Percentiles rank a stretch among this genome's conserved stretches.
phyloP scores from a whole-genome alignment of 92 coral and sea anemone species.

The Zoanthus sociatus region DNA sequence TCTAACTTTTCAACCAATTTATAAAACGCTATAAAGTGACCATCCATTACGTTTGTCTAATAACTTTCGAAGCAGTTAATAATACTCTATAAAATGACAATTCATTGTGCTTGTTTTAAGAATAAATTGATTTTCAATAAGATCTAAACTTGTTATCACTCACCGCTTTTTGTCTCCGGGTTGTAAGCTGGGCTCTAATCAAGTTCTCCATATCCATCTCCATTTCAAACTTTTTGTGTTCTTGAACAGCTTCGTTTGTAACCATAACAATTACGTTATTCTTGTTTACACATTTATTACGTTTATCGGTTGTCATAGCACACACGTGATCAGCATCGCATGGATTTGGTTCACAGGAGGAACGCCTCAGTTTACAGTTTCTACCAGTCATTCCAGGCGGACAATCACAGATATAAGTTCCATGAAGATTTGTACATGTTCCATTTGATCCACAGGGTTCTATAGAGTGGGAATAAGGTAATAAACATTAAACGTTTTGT shows the following conservation, averaged over 20 bases:
- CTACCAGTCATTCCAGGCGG: slow-evolving; percentile 1
- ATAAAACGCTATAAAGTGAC: too few species aligned
- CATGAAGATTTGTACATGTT: slow-evolving; percentile 9
- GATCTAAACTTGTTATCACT: neutral
- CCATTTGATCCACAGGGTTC: slow-evolving; percentile 28
- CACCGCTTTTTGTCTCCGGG: slow-evolving; percentile 2
- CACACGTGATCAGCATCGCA: neutral
- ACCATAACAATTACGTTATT: slow-evolving; percentile 15
- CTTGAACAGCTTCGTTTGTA: neutral
- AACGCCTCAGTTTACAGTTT: slow-evolving; percentile 23
- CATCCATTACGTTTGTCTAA: too few species aligned
- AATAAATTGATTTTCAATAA: neutral
- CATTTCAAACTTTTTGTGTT: slow-evolving; percentile 15
- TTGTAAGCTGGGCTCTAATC: slow-evolving; percentile 9
- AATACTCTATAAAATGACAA: neutral
- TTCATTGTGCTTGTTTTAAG: too few species aligned
- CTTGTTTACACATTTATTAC: neutral
- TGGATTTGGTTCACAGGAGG: slow-evolving; percentile 7
- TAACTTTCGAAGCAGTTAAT: too few species aligned
- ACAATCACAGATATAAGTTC: slow-evolving; percentile 3
- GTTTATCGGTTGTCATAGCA: slow-evolving; percentile 6
- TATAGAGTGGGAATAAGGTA: neutral
- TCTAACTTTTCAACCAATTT: too few species aligned
- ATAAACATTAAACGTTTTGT: neutral
- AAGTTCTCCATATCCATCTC: slow-evolving; percentile 21